These are phyloP conservation scores for Sinocyclocheilus grahami DNA, from an alignment of 2,113 vertebrate species.

Conservation along the genomic window DNA sequence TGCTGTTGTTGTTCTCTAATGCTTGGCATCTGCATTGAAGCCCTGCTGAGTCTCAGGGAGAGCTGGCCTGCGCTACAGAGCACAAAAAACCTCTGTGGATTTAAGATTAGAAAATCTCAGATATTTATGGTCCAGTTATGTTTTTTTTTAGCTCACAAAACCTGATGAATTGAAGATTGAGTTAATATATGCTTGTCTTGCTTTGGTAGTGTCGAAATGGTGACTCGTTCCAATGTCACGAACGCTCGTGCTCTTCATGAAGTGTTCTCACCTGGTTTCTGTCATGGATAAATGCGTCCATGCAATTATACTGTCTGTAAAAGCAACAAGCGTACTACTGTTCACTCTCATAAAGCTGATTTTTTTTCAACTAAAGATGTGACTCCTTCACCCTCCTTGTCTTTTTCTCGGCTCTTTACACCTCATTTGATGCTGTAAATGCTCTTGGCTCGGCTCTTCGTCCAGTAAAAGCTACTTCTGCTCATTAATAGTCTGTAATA, in stretches of 20 bases:
- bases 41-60: slow-evolving; percentile 65
- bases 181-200: slow-evolving; percentile 8
- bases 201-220: not conserved
- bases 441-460: too few species aligned
- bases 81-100: slow-evolving; percentile 60
- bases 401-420: slow-evolving; percentile 43
- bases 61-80: slow-evolving; percentile 61
- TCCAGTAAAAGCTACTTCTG: too few species aligned
- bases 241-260: not conserved
- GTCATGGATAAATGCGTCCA: not conserved
- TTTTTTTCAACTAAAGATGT: slow-evolving; percentile 38
- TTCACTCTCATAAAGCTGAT: slow-evolving; percentile 34
- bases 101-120: slow-evolving; percentile 64
- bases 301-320: slow-evolving; percentile 15
- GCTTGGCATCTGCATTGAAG: slow-evolving; percentile 65
- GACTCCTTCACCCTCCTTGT: slow-evolving; percentile 15
- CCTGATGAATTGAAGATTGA: slow-evolving; percentile 19
- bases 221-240: not conserved
- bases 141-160: slow-evolving; percentile 35
- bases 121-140: slow-evolving; percentile 62
- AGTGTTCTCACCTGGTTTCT: slow-evolving; percentile 11
- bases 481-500: too few species aligned
- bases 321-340: slow-evolving; percentile 36
- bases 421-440: not conserved
- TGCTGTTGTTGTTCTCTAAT: slow-evolving; percentile 67